phyloP scores from a whole-genome alignment of 1,140 invertebrate species.

The Venturia canescens region DNA sequence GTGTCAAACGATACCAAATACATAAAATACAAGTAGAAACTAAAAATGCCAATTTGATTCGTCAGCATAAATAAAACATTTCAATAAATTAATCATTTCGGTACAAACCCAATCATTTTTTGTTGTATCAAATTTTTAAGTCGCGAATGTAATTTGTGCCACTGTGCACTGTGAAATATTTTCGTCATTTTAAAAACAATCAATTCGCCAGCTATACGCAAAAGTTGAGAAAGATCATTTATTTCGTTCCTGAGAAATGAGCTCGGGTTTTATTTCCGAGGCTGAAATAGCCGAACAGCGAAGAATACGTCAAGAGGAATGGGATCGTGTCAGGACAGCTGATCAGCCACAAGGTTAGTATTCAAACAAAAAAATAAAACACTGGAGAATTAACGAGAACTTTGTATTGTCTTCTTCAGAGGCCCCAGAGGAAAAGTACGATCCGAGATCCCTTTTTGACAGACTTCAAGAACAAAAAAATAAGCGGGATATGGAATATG shows the following conservation, averaged over 20 bases:
- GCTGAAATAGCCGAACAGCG: constrained; percentile 88
- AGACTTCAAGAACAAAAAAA: constrained; percentile 94
- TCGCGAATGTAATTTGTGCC: too few species aligned
- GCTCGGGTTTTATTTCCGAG: constrained; percentile 93
- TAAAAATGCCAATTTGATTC: too few species aligned
- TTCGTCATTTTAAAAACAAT: too few species aligned
- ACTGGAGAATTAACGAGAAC: constrained; percentile 4
- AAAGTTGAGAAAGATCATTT: background rate
- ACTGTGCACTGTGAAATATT: too few species aligned
- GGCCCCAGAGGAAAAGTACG: constrained; percentile 89
- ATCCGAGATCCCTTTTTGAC: constrained; percentile 91
- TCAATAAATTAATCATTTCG: too few species aligned
- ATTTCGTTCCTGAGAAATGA: constrained; percentile 79
- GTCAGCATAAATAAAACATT: too few species aligned
- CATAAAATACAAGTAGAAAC: too few species aligned
- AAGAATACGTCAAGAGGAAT: constrained; percentile 91
- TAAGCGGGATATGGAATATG: constrained; percentile 94
- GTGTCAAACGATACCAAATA: too few species aligned
- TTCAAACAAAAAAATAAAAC: constrained; percentile 41
- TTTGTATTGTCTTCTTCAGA: constrained; percentile 78
- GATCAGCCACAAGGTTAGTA: constrained; percentile 90
- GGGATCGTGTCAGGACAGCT: constrained; percentile 93
- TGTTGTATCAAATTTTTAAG: too few species aligned
- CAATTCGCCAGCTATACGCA: background rate
- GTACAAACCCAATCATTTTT: too few species aligned